A percentile compares a stretch with the other conserved stretches of the same genome.
These are phyloP conservation scores for Dastarcus helophoroides DNA, from an alignment of 2,888 invertebrate species.

Conservation along the genomic window DNA sequence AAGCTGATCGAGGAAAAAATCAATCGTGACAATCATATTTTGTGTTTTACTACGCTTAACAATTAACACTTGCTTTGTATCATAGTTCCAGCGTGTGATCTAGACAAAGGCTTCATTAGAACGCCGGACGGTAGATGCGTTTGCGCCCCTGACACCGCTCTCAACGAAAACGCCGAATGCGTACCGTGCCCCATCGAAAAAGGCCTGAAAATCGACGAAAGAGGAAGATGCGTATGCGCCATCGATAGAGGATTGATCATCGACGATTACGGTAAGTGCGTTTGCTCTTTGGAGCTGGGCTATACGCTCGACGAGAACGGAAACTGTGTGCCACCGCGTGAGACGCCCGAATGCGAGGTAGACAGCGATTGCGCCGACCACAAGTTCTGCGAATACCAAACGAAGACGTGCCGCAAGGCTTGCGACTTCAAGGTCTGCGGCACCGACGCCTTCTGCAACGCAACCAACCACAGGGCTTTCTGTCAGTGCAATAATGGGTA, in stretches of 20 bases:
- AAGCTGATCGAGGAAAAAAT: too few species aligned
- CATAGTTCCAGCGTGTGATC: slow-evolving; percentile 48
- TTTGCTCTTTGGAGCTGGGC: slow-evolving; percentile 58
- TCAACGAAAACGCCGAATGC: slow-evolving; percentile 68
- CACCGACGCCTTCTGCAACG: slow-evolving; percentile 64
- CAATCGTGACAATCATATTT: too few species aligned
- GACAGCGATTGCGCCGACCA: slow-evolving; percentile 69
- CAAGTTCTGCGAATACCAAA: slow-evolving; percentile 57
- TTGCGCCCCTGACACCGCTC: slow-evolving; percentile 66
- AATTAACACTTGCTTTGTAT: too few species aligned
- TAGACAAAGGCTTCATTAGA: slow-evolving; percentile 56
- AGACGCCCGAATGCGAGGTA: slow-evolving; percentile 49
- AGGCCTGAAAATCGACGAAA: slow-evolving; percentile 63
- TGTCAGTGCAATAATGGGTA: slow-evolving; percentile 71
- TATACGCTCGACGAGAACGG: slow-evolving; percentile 50
- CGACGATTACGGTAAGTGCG: slow-evolving; percentile 66
- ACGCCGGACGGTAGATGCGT: slow-evolving; percentile 56
- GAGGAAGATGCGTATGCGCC: slow-evolving; percentile 74
- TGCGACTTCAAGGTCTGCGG: slow-evolving; percentile 66
- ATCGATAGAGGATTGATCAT: slow-evolving; percentile 65
- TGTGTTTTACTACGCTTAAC: too few species aligned
- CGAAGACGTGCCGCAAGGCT: slow-evolving; percentile 68
- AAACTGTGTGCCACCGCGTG: slow-evolving; percentile 45
- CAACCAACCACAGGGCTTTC: slow-evolving; percentile 61
- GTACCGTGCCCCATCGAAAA: slow-evolving; percentile 58